Evolutionary conservation across 1,140 invertebrate genomes (phyloP).

Genomic region (Drosophila neocordata): DNA sequence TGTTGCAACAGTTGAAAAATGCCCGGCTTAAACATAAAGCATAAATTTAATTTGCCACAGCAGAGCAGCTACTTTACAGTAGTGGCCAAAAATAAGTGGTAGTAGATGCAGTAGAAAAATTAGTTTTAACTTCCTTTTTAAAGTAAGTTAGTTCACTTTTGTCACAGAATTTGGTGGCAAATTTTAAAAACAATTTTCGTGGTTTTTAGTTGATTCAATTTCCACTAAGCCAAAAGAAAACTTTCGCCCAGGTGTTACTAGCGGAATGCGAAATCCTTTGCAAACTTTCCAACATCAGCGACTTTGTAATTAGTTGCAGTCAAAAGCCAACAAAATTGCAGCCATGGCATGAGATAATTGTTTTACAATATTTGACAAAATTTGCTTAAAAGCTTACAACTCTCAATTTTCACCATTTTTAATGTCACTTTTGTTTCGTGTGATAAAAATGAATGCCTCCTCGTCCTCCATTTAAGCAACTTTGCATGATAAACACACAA

Average conservation of each 20-base stretch:
- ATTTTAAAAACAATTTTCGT: conserved; percentile 73
- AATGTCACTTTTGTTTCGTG: neutral
- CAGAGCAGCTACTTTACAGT: conserved; percentile 6
- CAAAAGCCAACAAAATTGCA: neutral
- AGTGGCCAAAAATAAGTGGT: conserved; percentile 27
- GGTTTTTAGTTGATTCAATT: conserved; percentile 67
- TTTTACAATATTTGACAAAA: conserved; percentile 2
- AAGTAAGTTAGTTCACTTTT: conserved; percentile 56
- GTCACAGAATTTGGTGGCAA: conserved; percentile 37
- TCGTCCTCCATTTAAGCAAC: no score
- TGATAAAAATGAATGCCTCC: conserved; percentile 7
- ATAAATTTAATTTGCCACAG: conserved; percentile 65
- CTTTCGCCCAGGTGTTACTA: conserved; percentile 56
- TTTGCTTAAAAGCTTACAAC: conserved; percentile 4
- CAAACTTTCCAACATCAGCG: conserved; percentile 11
- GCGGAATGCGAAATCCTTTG: conserved; percentile 20
- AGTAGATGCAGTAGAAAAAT: neutral
- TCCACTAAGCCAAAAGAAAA: conserved; percentile 46
- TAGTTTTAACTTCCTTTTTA: conserved; percentile 19
- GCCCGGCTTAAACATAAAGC: conserved; percentile 35
- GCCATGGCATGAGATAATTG: neutral
- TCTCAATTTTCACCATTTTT: conserved; percentile 20
- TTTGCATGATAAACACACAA: conserved; percentile 1
- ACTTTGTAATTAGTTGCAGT: conserved; percentile 6
- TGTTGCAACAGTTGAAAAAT: conserved; percentile 63